phyloP scores from a whole-genome alignment of 2,113 vertebrate genomes.

The Elachura formosa region DNA sequence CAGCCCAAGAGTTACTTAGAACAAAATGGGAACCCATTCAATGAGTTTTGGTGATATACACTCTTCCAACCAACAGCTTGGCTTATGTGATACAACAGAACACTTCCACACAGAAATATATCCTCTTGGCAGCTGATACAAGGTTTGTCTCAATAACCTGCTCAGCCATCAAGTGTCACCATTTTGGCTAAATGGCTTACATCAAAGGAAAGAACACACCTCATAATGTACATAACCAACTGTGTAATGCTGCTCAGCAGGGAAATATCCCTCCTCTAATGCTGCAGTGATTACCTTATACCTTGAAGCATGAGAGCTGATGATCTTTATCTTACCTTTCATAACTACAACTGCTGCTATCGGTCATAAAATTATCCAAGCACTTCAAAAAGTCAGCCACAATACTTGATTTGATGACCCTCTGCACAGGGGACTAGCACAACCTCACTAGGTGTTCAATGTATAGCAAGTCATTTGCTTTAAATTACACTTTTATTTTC shows the following conservation, averaged over 20 bases:
- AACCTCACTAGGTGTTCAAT: neutral
- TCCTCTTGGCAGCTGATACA: neutral
- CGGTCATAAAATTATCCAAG: constrained; percentile 48
- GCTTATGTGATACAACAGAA: neutral
- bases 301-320: constrained; percentile 25
- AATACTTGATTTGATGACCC: constrained; percentile 45
- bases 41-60: neutral
- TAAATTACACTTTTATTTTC: constrained; percentile 28
- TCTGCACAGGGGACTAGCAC: neutral
- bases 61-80: neutral
- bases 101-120: neutral
- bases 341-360: constrained; percentile 30
- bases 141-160: neutral
- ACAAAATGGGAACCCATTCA: neutral
- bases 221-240: constrained; percentile 51
- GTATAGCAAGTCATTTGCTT: constrained; percentile 22
- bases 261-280: neutral
- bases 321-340: constrained; percentile 51
- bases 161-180: neutral
- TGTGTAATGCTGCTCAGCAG: constrained; percentile 19
- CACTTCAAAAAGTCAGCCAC: constrained; percentile 39
- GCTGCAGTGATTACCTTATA: constrained; percentile 35
- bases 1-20: neutral
- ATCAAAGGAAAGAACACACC: constrained; percentile 13
- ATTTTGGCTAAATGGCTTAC: constrained; percentile 36